Evolutionary conservation across 2,797 vertebrate genomes (phyloP).

Genomic region (Acrossocheilus wenchowensis): DNA sequence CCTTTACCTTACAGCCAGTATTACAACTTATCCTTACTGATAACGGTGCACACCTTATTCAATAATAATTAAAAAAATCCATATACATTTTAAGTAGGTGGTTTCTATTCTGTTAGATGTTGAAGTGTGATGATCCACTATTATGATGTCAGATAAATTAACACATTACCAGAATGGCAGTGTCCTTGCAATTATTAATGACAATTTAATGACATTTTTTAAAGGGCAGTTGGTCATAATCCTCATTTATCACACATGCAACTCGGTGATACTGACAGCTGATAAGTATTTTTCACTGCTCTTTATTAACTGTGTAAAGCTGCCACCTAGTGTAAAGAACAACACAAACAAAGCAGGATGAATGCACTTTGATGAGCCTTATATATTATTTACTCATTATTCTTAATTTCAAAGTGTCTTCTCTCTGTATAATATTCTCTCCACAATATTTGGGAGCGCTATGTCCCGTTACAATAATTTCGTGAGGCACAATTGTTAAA

Average conservation of each 20-base stretch:
- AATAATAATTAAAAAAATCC: neutral
- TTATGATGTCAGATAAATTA: neutral
- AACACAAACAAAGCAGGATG: constrained; percentile 43
- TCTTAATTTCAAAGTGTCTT: no score
- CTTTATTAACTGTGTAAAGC: constrained; percentile 72
- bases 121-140: neutral
- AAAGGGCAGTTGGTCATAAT: neutral
- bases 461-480: no score
- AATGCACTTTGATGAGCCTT: neutral
- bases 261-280: neutral
- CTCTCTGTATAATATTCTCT: neutral
- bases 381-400: neutral
- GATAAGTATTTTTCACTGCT: neutral
- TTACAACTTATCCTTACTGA: neutral
- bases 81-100: neutral
- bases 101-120: neutral
- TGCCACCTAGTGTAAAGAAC: constrained; percentile 82
- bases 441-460: neutral
- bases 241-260: neutral
- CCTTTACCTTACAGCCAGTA: neutral
- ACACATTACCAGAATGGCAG: neutral
- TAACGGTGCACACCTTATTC: neutral
- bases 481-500: neutral
- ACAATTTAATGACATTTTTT: neutral
- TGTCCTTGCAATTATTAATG: neutral